These are phyloP conservation scores for Synanthedon tipuliformis DNA, from an alignment of 2,888 invertebrate genomes.

Conservation along the genomic window DNA sequence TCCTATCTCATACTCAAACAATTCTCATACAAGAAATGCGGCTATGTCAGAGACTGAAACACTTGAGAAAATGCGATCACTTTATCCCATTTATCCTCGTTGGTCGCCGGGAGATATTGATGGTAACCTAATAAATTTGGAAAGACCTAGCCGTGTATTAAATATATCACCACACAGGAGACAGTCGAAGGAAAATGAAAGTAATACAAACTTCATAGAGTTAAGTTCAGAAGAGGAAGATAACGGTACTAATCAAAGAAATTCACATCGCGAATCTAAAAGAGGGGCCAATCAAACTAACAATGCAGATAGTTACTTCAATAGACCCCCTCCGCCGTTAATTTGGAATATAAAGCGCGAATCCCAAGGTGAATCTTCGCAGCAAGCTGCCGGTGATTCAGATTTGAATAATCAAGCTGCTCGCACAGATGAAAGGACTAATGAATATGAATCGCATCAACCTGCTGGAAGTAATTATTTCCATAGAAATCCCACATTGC, in stretches of 20 bases:
- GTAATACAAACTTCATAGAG: slow-evolving; percentile 46
- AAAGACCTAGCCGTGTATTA: slow-evolving; percentile 54
- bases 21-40: neutral
- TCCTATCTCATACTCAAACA: slow-evolving; percentile 23
- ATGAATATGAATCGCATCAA: slow-evolving; percentile 2
- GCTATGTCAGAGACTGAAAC: neutral
- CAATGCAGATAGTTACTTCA: neutral
- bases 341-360: slow-evolving; percentile 37
- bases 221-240: slow-evolving; percentile 66
- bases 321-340: neutral
- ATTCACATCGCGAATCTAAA: slow-evolving; percentile 29
- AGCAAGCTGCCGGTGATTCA: slow-evolving; percentile 15
- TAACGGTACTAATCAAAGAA: slow-evolving; percentile 32
- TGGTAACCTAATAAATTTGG: slow-evolving; percentile 24
- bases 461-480: neutral
- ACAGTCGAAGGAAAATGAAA: slow-evolving; percentile 47
- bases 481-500: slow-evolving; percentile 7
- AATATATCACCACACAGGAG: slow-evolving; percentile 57
- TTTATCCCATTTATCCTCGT: neutral
- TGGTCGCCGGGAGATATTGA: neutral
- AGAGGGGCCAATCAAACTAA: neutral
- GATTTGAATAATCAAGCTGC: slow-evolving; percentile 7
- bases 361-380: slow-evolving; percentile 22
- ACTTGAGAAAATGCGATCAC: too few species aligned
- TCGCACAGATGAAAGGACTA: neutral